Evolutionary conservation across 2,888 invertebrate species (phyloP).

Genomic region (Melinaea menophilus): DNA sequence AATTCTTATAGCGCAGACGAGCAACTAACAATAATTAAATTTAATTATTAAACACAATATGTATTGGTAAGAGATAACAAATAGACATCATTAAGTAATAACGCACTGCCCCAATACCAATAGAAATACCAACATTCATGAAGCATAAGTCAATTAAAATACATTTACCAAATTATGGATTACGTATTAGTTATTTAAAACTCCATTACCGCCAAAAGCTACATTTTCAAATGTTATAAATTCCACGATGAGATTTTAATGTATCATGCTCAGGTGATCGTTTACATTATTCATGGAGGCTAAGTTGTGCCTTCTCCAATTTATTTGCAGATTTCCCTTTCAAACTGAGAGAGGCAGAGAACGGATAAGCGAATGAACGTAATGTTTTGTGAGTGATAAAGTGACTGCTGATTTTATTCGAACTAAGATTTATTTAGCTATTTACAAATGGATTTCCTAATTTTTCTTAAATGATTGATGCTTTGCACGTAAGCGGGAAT

Average conservation of each 20-base stretch:
- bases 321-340: conserved; percentile 37
- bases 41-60: no score
- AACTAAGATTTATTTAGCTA: no score
- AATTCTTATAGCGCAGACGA: no score
- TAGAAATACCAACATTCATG: no score
- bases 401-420: conserved; percentile 17
- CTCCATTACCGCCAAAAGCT: conserved; percentile 13
- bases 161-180: conserved; percentile 5
- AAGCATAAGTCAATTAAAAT: not conserved
- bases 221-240: conserved; percentile 42
- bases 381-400: conserved; percentile 27
- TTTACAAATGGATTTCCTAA: no score
- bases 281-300: conserved; percentile 61
- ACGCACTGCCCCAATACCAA: no score
- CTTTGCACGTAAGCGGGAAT: no score
- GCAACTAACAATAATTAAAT: no score
- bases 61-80: no score
- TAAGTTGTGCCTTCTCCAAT: conserved; percentile 35
- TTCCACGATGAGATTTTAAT: conserved; percentile 63
- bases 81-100: no score
- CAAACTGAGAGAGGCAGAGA: conserved; percentile 31
- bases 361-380: conserved; percentile 31
- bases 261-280: conserved; percentile 59
- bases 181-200: conserved; percentile 14
- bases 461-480: no score